Evolutionary conservation across 2,797 vertebrate genomes (phyloP), one percentile per base, ranked within the genome.

Genomic region (Acanthopagrus latus): DNA sequence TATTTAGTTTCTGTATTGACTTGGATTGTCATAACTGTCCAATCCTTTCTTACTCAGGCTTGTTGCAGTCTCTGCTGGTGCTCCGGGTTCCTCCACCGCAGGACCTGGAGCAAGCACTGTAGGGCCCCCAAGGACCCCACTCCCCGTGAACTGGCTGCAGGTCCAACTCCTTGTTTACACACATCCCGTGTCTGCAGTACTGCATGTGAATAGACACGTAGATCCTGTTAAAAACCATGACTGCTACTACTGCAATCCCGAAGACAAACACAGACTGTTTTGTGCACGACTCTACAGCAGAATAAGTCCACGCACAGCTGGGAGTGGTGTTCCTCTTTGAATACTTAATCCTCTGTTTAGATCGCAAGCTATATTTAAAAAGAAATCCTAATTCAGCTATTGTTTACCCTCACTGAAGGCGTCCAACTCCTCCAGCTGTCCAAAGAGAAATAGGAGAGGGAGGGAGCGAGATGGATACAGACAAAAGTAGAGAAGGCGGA

Each of bases 71-170:
- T 93, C 98, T 96, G 66, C 69, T 78, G 52, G 94, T 94, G 87
- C 96, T 98, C 91, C 96, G 96, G 73, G 98, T 98, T 86, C 98
- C 98, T 84, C 98, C 98, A 73, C 97, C 98, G 90, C 98, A 99
- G 44, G 96, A 97, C 87, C 98, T 96, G 79, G 98, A 98, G 85
- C 98, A 99, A 5, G 92, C 93, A 64, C 94, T 97, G 72, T 97
- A 99, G 38, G 97, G 96, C 18, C 96, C 97, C 98, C 98, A 99
- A 0, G 95, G 92, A 74, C 98, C 97, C 98, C 98, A 99, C 68
- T 97, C 97, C 74, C 98, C 98, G 58, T 99, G 96, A 52, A 99
- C 95, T 9, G 96, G 94, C 84, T 93, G 95, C 20, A 88, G 83
- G 89, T 99, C 96, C 91, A 96, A 91, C 88, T 97, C 96, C 88